phyloP scores from a whole-genome alignment of 2,888 invertebrate genomes.

The Pheosia tremula region DNA sequence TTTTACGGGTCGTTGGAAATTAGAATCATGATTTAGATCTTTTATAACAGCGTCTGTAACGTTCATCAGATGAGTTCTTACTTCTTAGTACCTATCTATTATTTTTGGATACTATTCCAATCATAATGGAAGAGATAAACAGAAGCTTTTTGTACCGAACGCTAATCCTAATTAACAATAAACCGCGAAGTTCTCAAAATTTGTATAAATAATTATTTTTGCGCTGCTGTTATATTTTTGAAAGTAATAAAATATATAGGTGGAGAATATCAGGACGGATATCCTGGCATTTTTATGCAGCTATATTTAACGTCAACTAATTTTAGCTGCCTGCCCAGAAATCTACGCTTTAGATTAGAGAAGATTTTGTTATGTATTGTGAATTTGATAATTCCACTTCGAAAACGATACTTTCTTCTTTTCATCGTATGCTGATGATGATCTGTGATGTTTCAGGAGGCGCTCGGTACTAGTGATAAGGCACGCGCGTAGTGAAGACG shows the following conservation, averaged over 20 bases:
- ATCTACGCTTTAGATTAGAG: no score
- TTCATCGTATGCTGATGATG: not conserved
- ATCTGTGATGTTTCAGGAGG: slow-evolving; percentile 84
- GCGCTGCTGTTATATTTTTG: not conserved
- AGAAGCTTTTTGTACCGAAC: not conserved
- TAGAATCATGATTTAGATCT: slow-evolving; percentile 39
- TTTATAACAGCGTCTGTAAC: slow-evolving; percentile 21
- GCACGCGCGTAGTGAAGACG: slow-evolving; percentile 89
- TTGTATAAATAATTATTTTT: not conserved
- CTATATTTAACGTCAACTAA: not conserved
- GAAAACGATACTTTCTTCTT: not conserved
- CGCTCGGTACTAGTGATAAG: slow-evolving; percentile 93
- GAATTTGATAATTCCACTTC: no score
- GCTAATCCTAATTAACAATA: slow-evolving; percentile 5
- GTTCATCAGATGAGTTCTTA: slow-evolving; percentile 22
- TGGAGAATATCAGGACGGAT: not conserved
- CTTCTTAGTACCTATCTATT: not conserved
- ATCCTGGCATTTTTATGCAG: not conserved
- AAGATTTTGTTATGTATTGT: no score
- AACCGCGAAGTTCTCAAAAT: not conserved
- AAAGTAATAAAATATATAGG: slow-evolving; percentile 1
- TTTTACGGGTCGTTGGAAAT: slow-evolving; percentile 62
- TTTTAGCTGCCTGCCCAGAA: not conserved
- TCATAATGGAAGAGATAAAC: no score
- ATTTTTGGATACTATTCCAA: no score